These are phyloP conservation scores for Pipistrellus pygmaeus DNA, from an alignment of 2,797 vertebrate genomes.

Conservation along the genomic window DNA sequence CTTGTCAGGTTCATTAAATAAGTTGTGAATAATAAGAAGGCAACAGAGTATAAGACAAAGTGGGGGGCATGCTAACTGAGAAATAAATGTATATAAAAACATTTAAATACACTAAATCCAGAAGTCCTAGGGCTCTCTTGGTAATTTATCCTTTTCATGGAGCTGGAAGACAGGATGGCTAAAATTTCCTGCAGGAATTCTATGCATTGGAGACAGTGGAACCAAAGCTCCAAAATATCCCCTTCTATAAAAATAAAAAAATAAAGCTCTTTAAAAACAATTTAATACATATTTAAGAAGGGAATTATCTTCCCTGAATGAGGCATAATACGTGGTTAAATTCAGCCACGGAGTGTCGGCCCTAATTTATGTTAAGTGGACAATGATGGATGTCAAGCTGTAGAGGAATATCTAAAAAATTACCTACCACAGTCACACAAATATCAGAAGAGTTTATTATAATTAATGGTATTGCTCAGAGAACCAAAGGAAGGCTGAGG, in stretches of 20 bases:
- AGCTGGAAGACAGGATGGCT: background rate
- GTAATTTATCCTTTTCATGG: background rate
- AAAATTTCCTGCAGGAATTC: background rate
- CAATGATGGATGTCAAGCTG: slow-evolving; percentile 74
- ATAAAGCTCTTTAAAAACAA: slow-evolving; percentile 20
- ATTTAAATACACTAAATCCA: background rate
- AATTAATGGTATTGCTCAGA: slow-evolving; percentile 74
- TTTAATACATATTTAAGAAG: slow-evolving; percentile 61
- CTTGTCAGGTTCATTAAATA: background rate
- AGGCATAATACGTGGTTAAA: slow-evolving; percentile 33
- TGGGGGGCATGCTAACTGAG: background rate
- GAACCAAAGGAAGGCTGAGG: background rate
- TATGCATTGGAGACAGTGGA: background rate
- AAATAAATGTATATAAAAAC: background rate
- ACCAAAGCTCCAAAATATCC: background rate
- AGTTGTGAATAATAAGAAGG: background rate
- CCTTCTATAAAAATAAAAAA: background rate
- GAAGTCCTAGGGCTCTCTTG: background rate
- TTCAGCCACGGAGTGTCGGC: background rate
- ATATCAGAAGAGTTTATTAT: slow-evolving; percentile 74
- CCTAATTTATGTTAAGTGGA: slow-evolving; percentile 79
- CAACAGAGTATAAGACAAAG: background rate
- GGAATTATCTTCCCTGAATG: slow-evolving; percentile 42
- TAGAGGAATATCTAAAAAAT: slow-evolving; percentile 48
- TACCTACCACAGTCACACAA: slow-evolving; percentile 46